Percentiles rank a stretch among this genome's conserved stretches.
Evolutionary conservation across 2,797 vertebrate genomes (phyloP).

Genomic region (Vireo griseus): DNA sequence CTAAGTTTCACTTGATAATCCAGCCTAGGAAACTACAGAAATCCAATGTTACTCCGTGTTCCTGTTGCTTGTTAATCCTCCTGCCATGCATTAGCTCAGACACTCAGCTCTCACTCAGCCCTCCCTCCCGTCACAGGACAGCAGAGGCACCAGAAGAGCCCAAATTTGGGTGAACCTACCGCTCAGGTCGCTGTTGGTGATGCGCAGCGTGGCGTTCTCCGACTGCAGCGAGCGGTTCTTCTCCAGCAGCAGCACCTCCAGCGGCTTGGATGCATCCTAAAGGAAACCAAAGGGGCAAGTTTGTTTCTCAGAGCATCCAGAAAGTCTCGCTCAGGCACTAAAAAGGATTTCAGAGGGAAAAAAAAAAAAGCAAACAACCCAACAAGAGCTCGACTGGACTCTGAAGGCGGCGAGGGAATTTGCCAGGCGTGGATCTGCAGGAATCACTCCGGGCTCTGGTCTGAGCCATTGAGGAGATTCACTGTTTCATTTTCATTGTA

Average conservation of each 20-base stretch:
- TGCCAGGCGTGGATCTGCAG: not conserved
- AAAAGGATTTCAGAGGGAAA: not conserved
- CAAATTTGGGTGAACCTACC: conserved; percentile 79
- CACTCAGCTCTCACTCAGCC: conserved; percentile 43
- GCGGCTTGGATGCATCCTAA: conserved; percentile 91
- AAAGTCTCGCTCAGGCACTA: not conserved
- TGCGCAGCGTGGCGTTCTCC: conserved; percentile 91
- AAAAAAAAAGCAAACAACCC: not conserved
- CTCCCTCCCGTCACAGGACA: conserved; percentile 32
- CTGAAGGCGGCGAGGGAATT: not conserved
- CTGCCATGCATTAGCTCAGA: conserved; percentile 55
- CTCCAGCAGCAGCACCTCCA: conserved; percentile 96
- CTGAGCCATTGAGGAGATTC: not conserved
- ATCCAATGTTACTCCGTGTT: conserved; percentile 10
- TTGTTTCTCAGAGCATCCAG: not conserved
- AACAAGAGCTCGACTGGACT: not conserved
- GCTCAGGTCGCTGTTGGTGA: conserved; percentile 93
- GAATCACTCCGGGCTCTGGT: not conserved
- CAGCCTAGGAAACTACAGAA: conserved; percentile 24
- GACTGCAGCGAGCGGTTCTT: conserved; percentile 95
- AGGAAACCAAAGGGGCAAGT: conserved; percentile 44
- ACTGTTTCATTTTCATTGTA: not conserved
- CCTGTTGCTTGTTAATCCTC: conserved; percentile 15
- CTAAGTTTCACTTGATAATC: conserved; percentile 12
- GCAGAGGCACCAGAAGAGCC: conserved; percentile 17